These are phyloP conservation scores for Corticium candelabrum DNA, from an alignment of 37 sponge, comb jelly and placozoan genomes.

Conservation along the genomic window DNA sequence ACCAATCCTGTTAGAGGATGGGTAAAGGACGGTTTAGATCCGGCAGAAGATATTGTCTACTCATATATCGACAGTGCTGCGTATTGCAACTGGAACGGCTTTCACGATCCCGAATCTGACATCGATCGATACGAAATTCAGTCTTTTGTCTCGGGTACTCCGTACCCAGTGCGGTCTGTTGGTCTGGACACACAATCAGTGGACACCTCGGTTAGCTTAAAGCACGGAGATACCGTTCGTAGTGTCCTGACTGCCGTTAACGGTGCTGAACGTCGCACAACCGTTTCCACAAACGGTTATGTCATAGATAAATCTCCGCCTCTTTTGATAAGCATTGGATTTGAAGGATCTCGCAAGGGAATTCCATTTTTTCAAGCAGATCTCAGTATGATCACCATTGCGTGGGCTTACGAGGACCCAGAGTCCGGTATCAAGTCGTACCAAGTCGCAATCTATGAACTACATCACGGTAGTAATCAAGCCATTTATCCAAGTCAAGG, in stretches of 20 bases:
- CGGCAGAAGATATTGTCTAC: slow-evolving; percentile 3
- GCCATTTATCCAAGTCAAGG: background rate
- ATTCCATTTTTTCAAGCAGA: background rate
- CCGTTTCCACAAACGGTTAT: background rate
- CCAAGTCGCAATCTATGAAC: background rate
- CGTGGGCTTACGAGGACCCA: background rate
- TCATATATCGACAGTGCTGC: slow-evolving; percentile 40
- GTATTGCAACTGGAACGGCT: slow-evolving; percentile 27
- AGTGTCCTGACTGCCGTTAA: background rate
- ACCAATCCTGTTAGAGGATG: background rate
- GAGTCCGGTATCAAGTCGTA: background rate
- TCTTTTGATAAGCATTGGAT: background rate
- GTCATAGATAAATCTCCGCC: background rate
- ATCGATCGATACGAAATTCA: slow-evolving; percentile 13
- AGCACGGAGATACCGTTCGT: background rate
- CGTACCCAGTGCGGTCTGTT: background rate
- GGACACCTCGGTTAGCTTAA: background rate
- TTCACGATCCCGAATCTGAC: slow-evolving; percentile 38
- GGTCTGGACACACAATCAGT: background rate
- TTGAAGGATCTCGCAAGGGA: background rate
- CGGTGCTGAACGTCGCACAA: background rate
- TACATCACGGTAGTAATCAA: background rate
- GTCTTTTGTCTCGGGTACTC: background rate
- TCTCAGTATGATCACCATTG: background rate
- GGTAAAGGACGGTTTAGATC: background rate